Base-by-base conservation (phyloP, 2,888 invertebrate genomes). In the Onthophagus sagittarius region DNA sequence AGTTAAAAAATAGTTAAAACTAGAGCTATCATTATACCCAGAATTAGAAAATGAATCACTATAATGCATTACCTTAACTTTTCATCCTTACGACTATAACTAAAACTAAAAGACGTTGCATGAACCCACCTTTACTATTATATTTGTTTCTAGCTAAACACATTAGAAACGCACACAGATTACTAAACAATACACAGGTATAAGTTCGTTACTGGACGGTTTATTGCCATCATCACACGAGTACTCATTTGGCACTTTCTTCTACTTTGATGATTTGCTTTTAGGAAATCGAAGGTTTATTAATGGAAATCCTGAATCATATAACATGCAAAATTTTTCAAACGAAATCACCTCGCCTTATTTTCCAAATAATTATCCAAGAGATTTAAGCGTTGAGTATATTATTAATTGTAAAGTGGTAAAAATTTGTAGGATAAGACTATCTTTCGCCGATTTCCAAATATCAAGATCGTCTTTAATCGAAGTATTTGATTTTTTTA, bases 391-490 rank as follows among this genome's bases (percentile, higher is more conserved):
- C 63, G 86, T 89, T 72, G 92, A 92, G 80, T 90, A 91, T 79
- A 85, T 90, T 31, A 87, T 92, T 13, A 88, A 87, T 39, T 92
- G 92, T 39, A 78, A 80, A 73, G 77, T 78, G 13, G 75, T 83
- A 69, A 86, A 88, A 67, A 86, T 86, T 33, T 92, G 91, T 78
- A 86, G 88, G 69, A 88, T 92, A 32, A 87, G 88, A 71, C 81
- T 92, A 65, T 86, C 91, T 74, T 92, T 92, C 80, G 89, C 89
- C 0, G 92, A 92, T 82, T 92, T 91, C 81, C 90, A 90, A 78
- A 82, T 92, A 75, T 89, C 91, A 0, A 83, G 89, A 7, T 88
- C 89, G 13, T 91, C 92, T 0, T 89, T 91, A 31, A 87, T 92
- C 80, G 92, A 92, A 87, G 90, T 90, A 80, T 63, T 65, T 33